Base-by-base conservation (phyloP, 2,113 vertebrate genomes). In the Bostrychus sinensis region DNA sequence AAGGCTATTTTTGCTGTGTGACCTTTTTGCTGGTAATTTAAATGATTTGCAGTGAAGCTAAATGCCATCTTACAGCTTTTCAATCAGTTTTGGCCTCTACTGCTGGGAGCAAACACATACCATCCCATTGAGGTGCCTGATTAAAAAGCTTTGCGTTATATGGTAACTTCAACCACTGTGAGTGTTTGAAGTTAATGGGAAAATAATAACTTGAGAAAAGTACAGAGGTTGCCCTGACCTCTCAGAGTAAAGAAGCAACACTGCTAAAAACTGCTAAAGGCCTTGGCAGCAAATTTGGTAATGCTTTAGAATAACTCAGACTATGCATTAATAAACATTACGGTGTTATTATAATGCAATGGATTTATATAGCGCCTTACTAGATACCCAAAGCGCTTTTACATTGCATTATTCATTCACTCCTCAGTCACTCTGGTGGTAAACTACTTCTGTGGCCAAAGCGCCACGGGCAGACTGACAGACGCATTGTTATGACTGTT, bases 41-140 rank as follows among this genome's bases (percentile, higher is more conserved):
- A 75, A 77, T 76, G 50, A 77, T 67, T 71, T 48, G 60, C 51
- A 50, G 46, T 63, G 42, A 76, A 72, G 75, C 77, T 72, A 78
- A 88, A 85, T 78, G 64, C 56, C 80, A 81, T 54, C 66, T 62
- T 38, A 46, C 70, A 77, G 77, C 78, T 84, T 84, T 86, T 75
- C 62, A 81, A 80, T 86, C 82, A 82, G 70, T 86, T 80, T 30
- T 53, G 41, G 68, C 80, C 79, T 48, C 78, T 77, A 66, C 73
- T 55, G 56, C 64, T 65, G 66, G 17, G 60, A 75, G 63, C 82
- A 79, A 80, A 80, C 75, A 84, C 80, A 81, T 83, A 77, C 59
- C n/a, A 56, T 56, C 57, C 23, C 5, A 14, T 54, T 4, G 1
- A 53, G 30, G 8, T 25, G 59, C 66, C 16, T 73, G 64, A 86